Conservation (phyloP, 2,888 invertebrate species). For the Alloscopus bannaensis region DNA sequence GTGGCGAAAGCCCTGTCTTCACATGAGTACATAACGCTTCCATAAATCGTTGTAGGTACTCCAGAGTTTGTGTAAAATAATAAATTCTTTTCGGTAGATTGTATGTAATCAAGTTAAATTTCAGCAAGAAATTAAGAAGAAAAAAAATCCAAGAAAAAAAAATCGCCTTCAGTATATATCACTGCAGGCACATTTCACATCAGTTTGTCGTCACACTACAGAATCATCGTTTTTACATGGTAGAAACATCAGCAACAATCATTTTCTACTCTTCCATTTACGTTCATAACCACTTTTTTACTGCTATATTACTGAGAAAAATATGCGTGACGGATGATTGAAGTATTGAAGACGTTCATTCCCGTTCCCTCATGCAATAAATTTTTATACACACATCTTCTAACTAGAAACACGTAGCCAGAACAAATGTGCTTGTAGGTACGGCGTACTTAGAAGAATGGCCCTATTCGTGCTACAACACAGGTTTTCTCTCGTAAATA, state of each 20-base stretch:
- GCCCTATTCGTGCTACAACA: too few relatives aligned
- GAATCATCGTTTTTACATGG: not conserved
- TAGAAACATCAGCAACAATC: not conserved
- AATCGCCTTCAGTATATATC: not conserved
- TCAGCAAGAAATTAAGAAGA: slow-evolving; percentile 7
- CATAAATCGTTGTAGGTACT: too few relatives aligned
- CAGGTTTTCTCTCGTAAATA: too few relatives aligned
- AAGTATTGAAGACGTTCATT: slow-evolving; percentile 16
- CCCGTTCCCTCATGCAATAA: slow-evolving; percentile 40
- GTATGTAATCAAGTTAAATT: slow-evolving; percentile 36
- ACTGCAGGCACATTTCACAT: slow-evolving; percentile 20
- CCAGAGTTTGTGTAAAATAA: too few relatives aligned
- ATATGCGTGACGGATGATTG: slow-evolving; percentile 54
- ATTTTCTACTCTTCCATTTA: slow-evolving; percentile 43
- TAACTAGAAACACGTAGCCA: too few relatives aligned
- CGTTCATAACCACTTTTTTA: too few relatives aligned
- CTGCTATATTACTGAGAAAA: slow-evolving; percentile 25
- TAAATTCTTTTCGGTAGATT: slow-evolving; percentile 30
- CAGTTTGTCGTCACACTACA: slow-evolving; percentile 28
- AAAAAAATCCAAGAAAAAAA: not conserved
- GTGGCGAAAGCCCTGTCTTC: too few relatives aligned
- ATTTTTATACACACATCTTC: not conserved
- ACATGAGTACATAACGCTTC: too few relatives aligned
- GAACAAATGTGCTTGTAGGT: too few relatives aligned
- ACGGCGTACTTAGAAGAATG: too few relatives aligned